Conservation (phyloP, 2,113 vertebrate species). For the Pogona vitticeps region DNA sequence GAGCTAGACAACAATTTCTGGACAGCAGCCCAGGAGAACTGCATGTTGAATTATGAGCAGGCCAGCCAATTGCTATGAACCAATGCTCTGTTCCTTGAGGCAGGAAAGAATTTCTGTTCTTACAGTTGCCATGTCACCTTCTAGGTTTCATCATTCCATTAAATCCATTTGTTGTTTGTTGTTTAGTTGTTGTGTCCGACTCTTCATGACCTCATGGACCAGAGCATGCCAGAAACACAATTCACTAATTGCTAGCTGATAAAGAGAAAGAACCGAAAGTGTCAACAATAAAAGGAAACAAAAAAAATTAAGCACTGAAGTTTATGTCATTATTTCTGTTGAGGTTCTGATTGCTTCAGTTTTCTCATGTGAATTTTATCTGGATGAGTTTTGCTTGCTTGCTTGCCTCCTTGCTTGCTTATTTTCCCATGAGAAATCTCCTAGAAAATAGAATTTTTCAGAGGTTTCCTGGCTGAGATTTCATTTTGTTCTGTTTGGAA, state of each 20-base stretch:
- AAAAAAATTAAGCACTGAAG: neutral
- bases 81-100: constrained; percentile 9
- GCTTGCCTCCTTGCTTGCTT: no score
- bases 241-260: constrained; percentile 15
- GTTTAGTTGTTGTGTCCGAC: no score
- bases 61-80: constrained; percentile 23
- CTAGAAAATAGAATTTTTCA: no score
- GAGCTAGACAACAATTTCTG: constrained; percentile 18
- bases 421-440: no score
- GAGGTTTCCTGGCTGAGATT: no score
- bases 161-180: no score
- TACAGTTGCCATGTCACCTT: constrained; percentile 19
- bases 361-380: no score
- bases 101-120: constrained; percentile 21
- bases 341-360: neutral
- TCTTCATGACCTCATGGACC: neutral
- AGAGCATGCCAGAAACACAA: neutral
- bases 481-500: no score
- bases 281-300: constrained; percentile 13
- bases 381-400: no score
- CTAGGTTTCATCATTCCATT: neutral
- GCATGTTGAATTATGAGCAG: constrained; percentile 29
- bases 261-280: neutral
- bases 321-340: neutral
- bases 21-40: neutral